Evolutionary conservation across 2,888 invertebrate genomes (phyloP), one percentile per base, ranked within the genome.

Genomic region (Cabera pusaria): DNA sequence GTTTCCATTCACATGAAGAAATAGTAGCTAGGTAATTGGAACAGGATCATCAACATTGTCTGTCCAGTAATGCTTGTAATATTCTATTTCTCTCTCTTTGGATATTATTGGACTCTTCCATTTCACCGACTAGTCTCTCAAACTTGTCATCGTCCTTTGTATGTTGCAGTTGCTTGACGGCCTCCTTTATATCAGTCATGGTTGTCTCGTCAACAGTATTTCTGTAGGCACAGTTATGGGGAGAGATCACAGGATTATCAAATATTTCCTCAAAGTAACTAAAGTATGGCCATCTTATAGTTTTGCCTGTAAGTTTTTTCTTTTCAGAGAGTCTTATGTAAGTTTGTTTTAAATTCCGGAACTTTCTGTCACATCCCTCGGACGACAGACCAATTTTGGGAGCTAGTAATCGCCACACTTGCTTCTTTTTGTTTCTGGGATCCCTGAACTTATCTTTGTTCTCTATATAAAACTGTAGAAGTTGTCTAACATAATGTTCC

Each of bases 271-370:
- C 80, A 55, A 87, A 87, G 29, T 79, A 77, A 1, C 60, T 45
- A 41, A 64, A 87, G 49, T 88, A 88, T 3, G 83, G 84, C 88
- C 88, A 88, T 29, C 64, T 73, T 25, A 61, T 72, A 4, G 42
- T 51, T 47, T 72, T 74, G 0, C 83, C 86, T n/a, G 70, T 72
- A 6, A 71, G 62, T 17, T 63, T 65, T 32, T 71, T 79, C 42
- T 73, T 80, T n/a, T 74, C 73, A 2, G 59, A 51, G 1, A 87
- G 52, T 32, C 86, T 66, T 1, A 82, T 58, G 32, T 80, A 88
- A 1, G 87, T 86, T 44, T 86, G 86, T 52, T 88, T 88, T 7
- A 88, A 52, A 44, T 88, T 87, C 5, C 87, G 66, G 38, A 84
- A 88, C 38, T 86, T 86, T 26, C 78, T 73, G 42, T 85, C 82